Base-by-base conservation (phyloP, 2,797 vertebrate genomes). In the Euthynnus affinis region DNA sequence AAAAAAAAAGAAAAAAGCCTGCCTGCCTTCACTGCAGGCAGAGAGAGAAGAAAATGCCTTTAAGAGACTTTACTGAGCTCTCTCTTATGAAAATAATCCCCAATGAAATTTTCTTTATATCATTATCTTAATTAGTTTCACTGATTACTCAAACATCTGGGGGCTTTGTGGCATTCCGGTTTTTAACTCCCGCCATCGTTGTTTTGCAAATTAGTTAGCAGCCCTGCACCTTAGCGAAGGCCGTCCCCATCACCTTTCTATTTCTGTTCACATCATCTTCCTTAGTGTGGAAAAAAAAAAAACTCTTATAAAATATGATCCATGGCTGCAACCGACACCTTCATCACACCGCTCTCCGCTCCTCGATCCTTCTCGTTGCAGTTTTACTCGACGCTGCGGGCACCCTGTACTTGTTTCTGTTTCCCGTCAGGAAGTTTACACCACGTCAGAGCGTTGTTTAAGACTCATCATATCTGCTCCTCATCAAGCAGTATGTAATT, bases 1-100 rank as follows among this genome's bases (percentile, higher is more conserved):
- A 40, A 52, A 44, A 34, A 18, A 37, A 37, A 9, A 9, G 7
- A 34, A 34, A 34, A 34, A 34, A 34, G 32, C 32, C 25, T 58
- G 14, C 22, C 27, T 63, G 67, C 40, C 17, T 10, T 56, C 22
- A 2, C n/a, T 65, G 58, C 49, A 53, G 53, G 10, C 25, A 12
- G 70, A 52, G 62, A 52, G 62, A 56, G 44, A 74, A 62, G 44
- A 37, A 74, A 70, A 34, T 40, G 20, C 44, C 63, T 75, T 53
- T 4, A 25, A 67, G 44, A 74, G 32, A 53, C 58, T 61, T 63
- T 3, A 18, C 32, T 29, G 18, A 61, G 40, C 12, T n/a, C 22
- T 27, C 29, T 27, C 29, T 32, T 42, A n/a, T 64, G 22, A 53
- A 60, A 71, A 62, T 55, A 29, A 60, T 60, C 62, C 67, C 27